Base-by-base conservation (phyloP, 2,797 vertebrate species). In the Pipistrellus nathusii region DNA sequence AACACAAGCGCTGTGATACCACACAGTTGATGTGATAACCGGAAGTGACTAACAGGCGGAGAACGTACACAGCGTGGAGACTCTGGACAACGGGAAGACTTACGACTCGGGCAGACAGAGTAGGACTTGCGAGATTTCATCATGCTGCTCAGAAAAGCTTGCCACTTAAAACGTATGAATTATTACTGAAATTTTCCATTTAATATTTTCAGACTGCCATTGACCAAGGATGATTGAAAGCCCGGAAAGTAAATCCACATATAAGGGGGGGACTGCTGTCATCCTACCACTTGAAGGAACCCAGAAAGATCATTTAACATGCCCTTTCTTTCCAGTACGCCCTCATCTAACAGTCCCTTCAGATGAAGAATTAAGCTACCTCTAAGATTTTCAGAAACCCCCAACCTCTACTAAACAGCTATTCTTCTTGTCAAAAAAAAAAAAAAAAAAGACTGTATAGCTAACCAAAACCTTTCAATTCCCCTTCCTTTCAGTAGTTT, bases 181-280 rank as follows among this genome's bases (percentile, higher is more conserved):
- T 46, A 83, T 66, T 83, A 48, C 80, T 83, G 80, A 41, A 66
- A 83, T 83, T 83, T 83, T 66, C 59, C 59, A 64, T 48, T 66
- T 83, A 83, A 48, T 48, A 48, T 48, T 83, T 66, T 64, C 44
- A 32, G 80, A 32, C 59, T 14, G 4, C 41, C 20, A 66, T 83
- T 83, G 80, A 48, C 59, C 41, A 6, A 10, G 21, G 41, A 64
- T 25, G 20, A 66, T 25, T 66, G 41, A 83, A 83, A 83, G 59
- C 59, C n/a, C 15, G 2, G 30, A 66, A 66, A 83, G 20, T 44
- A 66, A 66, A 66, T 48, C 80, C 44, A 15, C 59, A 15, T 20
- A 48, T 32, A 83, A 46, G 20, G 13, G 30, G 20, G 20, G 30
- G 12, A 32, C 7, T 23, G 9, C 18, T 32, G 25, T 48, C 69